Evolutionary conservation across 2,888 invertebrate genomes (phyloP), one percentile per base, ranked within the genome.

Genomic region (Alsophila aescularia): DNA sequence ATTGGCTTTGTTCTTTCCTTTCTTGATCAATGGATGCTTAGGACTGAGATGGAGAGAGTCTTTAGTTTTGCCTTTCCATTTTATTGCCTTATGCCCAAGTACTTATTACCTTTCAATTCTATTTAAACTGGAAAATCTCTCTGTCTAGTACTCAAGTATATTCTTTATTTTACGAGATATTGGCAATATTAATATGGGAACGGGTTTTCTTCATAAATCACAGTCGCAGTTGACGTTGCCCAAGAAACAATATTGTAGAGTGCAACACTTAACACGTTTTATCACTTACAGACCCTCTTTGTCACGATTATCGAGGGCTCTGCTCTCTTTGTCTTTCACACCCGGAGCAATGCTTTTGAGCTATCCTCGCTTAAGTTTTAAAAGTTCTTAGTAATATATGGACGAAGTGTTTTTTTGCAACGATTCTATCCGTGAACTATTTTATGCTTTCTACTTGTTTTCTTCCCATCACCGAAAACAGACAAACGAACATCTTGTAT

Each of bases 231-330:
- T 43, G 41, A 43, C 8, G 43, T 12, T 42, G 40, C 45, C 31
- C 9, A 58, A 62, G 60, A 62, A 61, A 58, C 41, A 51, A 51
- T 52, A 48, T 49, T n/a, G 48, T 37, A n/a, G 32, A 54, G 49
- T 43, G 54, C 29, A 43, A 21, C 41, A 37, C 43, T 54, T 18
- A 39, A 54, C 54, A 54, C 44, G 54, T 49, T 49, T 49, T 44
- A 35, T 35, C 54, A 49, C 54, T 54, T 54, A 44, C 21, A 43
- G 34, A 18, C 21, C 35, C 39, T 14, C 49, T 39, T 49, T 32
- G 48, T 47, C 39, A 18, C 24, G 31, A 10, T 8, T 18, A 36
- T 1, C 3, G 24, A 31, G 32, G 24, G 24, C 13, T 43, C 21
- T 31, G 24, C 41, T 42, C 21, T 32, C 41, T 47, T 47, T 32